These are phyloP conservation scores for Scaptomyza montana DNA, from an alignment of 1,140 invertebrate species.

Conservation along the genomic window DNA sequence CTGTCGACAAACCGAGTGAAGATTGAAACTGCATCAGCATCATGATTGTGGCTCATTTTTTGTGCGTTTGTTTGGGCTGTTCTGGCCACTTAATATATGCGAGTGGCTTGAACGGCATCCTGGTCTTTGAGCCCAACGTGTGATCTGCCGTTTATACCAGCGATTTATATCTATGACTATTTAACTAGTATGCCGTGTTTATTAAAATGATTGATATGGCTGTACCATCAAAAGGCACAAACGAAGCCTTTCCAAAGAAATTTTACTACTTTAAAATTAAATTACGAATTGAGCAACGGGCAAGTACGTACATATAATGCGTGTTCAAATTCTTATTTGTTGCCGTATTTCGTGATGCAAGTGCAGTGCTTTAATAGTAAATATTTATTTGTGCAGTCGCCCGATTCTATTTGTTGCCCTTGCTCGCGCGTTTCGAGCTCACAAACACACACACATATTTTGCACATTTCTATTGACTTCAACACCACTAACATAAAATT, in stretches of 20 bases:
- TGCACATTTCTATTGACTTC: conserved; percentile 65
- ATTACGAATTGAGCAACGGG: too few relatives aligned
- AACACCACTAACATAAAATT: conserved; percentile 11
- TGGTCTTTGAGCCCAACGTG: conserved; percentile 35
- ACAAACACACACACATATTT: conserved; percentile 51
- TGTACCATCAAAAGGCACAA: conserved; percentile 24
- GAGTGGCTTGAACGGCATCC: conserved; percentile 35
- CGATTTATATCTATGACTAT: conserved; percentile 45
- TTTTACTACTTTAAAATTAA: conserved; percentile 1
- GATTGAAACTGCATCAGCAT: conserved; percentile 29
- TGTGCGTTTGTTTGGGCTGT: conserved; percentile 18
- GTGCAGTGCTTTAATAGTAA: not conserved
- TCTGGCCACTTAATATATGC: not conserved
- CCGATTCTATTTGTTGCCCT: conserved; percentile 15
- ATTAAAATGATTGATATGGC: conserved; percentile 58
- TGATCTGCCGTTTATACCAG: conserved; percentile 42
- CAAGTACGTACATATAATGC: too few relatives aligned
- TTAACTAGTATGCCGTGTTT: conserved; percentile 60
- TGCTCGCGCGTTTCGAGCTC: conserved; percentile 4
- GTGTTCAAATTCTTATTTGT: not conserved
- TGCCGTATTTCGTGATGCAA: not conserved
- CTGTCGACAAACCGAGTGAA: conserved; percentile 26
- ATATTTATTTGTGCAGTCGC: not conserved
- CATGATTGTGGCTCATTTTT: conserved; percentile 22
- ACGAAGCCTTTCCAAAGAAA: conserved; percentile 11